Evolutionary conservation across 2,888 invertebrate genomes (phyloP), one percentile per base, ranked within the genome.

Genomic region (Hypena proboscidalis): DNA sequence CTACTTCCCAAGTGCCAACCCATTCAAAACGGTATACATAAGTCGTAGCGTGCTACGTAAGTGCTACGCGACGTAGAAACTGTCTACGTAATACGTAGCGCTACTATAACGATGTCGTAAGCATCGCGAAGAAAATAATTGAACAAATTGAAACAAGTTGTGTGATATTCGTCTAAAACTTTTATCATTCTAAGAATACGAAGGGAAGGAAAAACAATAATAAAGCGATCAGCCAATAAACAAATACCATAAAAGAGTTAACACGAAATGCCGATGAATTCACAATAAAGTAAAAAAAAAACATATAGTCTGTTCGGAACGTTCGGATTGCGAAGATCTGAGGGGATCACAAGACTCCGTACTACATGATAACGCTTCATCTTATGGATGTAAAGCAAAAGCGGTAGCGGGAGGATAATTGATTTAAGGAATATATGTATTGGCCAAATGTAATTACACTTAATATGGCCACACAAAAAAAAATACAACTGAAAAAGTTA

Each of bases 261-360:
- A 68, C 65, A 60, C 42, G 49, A 53, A 70, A 70, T 67, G 66
- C 62, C 58, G 59, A 63, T 65, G 70, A 75, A 75, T 78, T 72
- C 67, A 59, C 70, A 74, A 79, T 78, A 73, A 79, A 81, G 79
- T 85, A 80, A 79, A 79, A 73, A 65, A 60, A 70, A 58, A 51
- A 70, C 68, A 39, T 33, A 37, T 70, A 21, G 29, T 74, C 63
- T 67, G 70, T 74, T 73, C 64, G 61, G 66, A 80, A 80, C 80
- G 79, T 83, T 83, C 70, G 75, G 74, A 75, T 77, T 77, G 76
- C 78, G 81, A 78, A 81, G 80, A 83, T 83, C 76, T 77, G 68
- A 70, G 72, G 56, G 72, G 80, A 79, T 80, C 75, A 70, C 64
- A 62, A 67, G 70, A 77, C 65, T 74, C 58, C 65, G 52, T 60